Evolutionary conservation across 2,888 invertebrate genomes (phyloP), one percentile per base, ranked within the genome.

Genomic region (Beris morrisii): DNA sequence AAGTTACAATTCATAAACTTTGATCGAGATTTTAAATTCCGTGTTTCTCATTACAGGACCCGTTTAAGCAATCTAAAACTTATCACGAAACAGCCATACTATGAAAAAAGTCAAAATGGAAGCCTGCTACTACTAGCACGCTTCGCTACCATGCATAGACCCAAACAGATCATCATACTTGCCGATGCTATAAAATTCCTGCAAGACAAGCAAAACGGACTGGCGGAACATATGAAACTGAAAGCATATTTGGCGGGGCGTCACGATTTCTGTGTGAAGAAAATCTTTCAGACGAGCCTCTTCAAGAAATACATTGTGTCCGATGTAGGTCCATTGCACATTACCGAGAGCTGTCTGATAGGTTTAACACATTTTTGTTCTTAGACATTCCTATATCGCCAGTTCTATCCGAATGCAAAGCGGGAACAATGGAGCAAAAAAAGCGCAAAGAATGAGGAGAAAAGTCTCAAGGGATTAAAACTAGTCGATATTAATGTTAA

Each of bases 91-190:
- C 91, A 91, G 79, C 73, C 78, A 30, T 85, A 84, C 74, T 82
- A 82, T 71, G 82, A 85, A 69, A 83, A 83, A 72, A 79, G 79
- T 15, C 73, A 74, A 56, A 78, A 77, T 44, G 83, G 83, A 0
- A 82, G 82, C 65, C 75, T 89, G 53, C 74, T 89, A n/a, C 87
- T 87, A 72, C 75, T 90, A 59, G 82, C 85, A 2, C 81, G 87
- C 57, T 92, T 90, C 76, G 87, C 83, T 74, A 80, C 81, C 1
- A 82, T 84, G 69, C 81, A 89, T 48, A 84, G 85, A 69, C 79
- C 79, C 1, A 83, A 84, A 69, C 84, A 86, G 3, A 71, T 74
- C 38, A 67, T 69, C n/a, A 66, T 76, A n/a, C 73, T 79, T 3
- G 79, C 77, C 45, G 75, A 73, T 45, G 59, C 79, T 4, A 77